Evolutionary conservation across 2,797 vertebrate species (phyloP), one percentile per base, ranked within the genome.

Genomic region (Pangasius krempfi): DNA sequence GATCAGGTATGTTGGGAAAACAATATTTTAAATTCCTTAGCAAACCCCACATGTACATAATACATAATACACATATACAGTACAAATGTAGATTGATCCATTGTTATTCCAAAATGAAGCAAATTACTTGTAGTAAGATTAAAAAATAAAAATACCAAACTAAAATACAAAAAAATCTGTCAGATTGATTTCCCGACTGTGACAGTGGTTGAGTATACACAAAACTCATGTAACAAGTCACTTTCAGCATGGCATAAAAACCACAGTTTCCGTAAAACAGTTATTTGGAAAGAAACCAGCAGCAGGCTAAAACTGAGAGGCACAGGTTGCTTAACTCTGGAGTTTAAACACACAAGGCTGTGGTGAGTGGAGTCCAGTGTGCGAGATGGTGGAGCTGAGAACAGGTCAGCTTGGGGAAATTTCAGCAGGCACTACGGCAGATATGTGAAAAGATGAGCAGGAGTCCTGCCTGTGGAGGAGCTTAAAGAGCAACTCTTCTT

Each of bases 401-500:
- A 22, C 3, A 78, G 40, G 91, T 95, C 94, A 95, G 88, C 94
- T 91, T 27, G 93, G 94, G 0, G 93, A 87, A 58, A 94, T 84
- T 85, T 95, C 93, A 10, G 93, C 91, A 84, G 94, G 81, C 75
- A 94, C 89, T 73, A 91, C 52, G 5, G 92, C 33, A 1, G 95
- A 89, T 91, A 95, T 91, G 50, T 96, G 94, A 90, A 97, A 96
- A 84, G 95, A 89, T 0, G 93, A 91, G 10, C 95, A 91, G 0
- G 96, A 94, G n/a, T 96, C 96, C 0, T 73, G 87, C 16, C 93
- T 76, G 4, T 96, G 96, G 0, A 97, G 93, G 90, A 98, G 93
- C 0, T 97, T 97, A 93, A 97, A 99, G 86, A 98, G 92, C 89
- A 98, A 95, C 93, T 99, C 96, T 89, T 99, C 98, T 86, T 98